phyloP scores from a whole-genome alignment of 2,888 invertebrate species.

The Cerastis rubricosa region DNA sequence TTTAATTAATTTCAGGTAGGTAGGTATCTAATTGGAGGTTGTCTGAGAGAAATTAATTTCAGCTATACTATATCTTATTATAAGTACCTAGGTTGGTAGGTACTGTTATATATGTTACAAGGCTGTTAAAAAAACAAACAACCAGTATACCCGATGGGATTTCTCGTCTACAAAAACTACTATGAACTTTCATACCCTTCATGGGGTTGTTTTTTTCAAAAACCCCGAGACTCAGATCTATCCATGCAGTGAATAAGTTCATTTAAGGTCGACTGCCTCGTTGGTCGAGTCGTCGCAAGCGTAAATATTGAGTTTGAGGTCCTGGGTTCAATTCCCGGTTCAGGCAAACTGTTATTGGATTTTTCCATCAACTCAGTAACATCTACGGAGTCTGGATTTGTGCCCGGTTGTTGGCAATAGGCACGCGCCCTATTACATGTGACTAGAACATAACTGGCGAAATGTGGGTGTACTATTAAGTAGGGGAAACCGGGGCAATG shows the following conservation, averaged over 20 bases:
- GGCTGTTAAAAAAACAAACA: not conserved
- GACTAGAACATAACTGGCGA: too few species aligned
- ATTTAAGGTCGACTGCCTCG: too few species aligned
- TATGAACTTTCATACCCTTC: not conserved
- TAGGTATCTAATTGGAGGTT: conserved; percentile 16
- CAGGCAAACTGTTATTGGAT: too few species aligned
- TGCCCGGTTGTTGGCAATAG: too few species aligned
- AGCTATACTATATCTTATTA: not conserved
- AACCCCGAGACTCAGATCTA: not conserved
- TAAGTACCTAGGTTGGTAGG: not conserved
- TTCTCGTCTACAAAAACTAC: not conserved
- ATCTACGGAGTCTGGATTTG: too few species aligned
- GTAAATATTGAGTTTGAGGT: too few species aligned
- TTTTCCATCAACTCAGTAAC: too few species aligned
- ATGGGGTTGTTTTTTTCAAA: not conserved
- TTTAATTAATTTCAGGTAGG: conserved; percentile 25
- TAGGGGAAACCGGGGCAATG: too few species aligned
- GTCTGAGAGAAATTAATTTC: conserved; percentile 1
- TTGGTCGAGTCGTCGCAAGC: too few species aligned
- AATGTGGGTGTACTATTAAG: too few species aligned
- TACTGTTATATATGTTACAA: not conserved
- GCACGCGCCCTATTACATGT: too few species aligned
- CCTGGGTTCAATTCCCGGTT: too few species aligned
- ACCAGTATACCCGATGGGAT: not conserved
- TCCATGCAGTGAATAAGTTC: not conserved